phyloP scores from a whole-genome alignment of 64 coral and sea anemone species.

The Orbicella faveolata region DNA sequence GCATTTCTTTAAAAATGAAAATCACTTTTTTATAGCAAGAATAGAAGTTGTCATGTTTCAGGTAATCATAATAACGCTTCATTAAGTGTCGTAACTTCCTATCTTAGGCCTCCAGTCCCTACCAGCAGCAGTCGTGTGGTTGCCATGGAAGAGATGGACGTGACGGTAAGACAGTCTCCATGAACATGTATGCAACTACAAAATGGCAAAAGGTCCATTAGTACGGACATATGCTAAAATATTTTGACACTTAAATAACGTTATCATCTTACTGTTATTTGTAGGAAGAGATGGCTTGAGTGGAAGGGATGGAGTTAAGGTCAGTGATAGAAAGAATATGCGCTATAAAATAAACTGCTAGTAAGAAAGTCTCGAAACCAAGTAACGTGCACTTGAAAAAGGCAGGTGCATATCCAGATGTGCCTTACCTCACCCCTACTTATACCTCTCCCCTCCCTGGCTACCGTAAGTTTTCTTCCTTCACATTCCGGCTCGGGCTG shows the following conservation, averaged over 20 bases:
- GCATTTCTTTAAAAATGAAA: background rate
- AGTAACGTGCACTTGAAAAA: no score
- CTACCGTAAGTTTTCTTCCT: no score
- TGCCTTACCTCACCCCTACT: no score
- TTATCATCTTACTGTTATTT: no score
- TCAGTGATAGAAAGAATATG: background rate
- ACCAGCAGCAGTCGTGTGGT: background rate
- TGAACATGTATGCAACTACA: no score
- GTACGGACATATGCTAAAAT: background rate
- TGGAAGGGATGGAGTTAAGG: background rate
- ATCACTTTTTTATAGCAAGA: background rate
- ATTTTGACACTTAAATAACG: no score
- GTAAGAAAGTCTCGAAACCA: no score
- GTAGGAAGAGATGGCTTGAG: slow-evolving; percentile 3
- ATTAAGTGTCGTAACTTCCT: background rate
- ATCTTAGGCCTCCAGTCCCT: background rate
- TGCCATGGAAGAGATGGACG: slow-evolving; percentile 1
- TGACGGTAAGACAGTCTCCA: background rate
- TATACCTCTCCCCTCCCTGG: no score
- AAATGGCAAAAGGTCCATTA: background rate
- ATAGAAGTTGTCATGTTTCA: background rate
- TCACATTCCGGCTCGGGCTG: no score
- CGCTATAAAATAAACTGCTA: no score
- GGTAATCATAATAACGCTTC: background rate
- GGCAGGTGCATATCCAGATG: no score